Evolutionary conservation across 2,113 vertebrate genomes (phyloP), one percentile per base, ranked within the genome.

Genomic region (Lutjanus erythropterus): DNA sequence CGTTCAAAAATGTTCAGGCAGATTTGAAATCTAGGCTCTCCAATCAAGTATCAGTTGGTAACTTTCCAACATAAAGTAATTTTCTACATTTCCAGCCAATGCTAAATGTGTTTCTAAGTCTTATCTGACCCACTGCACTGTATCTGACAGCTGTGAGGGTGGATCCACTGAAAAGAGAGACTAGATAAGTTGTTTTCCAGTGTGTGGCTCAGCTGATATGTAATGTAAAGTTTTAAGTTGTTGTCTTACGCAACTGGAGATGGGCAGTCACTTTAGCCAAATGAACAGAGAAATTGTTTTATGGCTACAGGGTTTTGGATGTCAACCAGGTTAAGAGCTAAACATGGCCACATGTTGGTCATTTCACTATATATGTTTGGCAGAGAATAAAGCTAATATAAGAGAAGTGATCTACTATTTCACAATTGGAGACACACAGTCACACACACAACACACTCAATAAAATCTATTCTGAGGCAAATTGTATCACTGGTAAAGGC

Each of bases 21-120:
- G 58, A 73, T 73, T 73, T 67, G 0, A 84, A 86, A 88, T 67
- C 72, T 33, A 68, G 31, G 31, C 44, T 53, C 31, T 74, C 9
- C 29, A 61, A 58, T 23, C 19, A 44, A 55, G 25, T 2, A 80
- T 80, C 68, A 65, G 27, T 61, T 82, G 71, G 69, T 67, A 42
- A 53, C 3, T 0, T 61, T 74, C 67, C 71, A 78, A 18, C 7
- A 4, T 41, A 0, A 47, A 25, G 25, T 18, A 2, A 29, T 44
- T 37, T 84, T 61, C 3, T 53, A 19, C 2, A 19, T 56, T 75
- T 76, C 11, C 18, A 74, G 58, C 65, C 60, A 70, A 37, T 1
- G 25, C 14, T 37, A 9, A 0, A 2, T n/a, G n/a, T 14, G 14
- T 37, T 37, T 62, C 6, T 21, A 1, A 25, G 5, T 12, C 71